Percentiles rank a stretch among this genome's conserved stretches.
phyloP scores from a whole-genome alignment of 2,888 invertebrate species.

The Cactoblastis cactorum region DNA sequence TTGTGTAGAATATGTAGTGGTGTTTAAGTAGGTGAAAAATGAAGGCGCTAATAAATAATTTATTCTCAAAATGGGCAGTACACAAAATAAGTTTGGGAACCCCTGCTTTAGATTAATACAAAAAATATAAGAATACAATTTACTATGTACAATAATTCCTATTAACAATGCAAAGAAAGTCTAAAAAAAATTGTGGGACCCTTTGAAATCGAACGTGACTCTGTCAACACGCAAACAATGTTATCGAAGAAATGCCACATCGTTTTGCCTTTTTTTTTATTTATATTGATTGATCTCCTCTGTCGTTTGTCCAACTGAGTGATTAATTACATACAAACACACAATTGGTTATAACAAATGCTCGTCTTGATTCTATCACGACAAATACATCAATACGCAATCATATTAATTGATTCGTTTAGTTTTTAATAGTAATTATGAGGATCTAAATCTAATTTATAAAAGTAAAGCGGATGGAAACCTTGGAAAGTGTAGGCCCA shows the following conservation, averaged over 20 bases:
- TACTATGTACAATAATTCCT: not conserved
- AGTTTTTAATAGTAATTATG: no score
- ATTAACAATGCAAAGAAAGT: not conserved
- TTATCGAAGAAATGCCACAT: not conserved
- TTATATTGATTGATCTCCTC: not conserved
- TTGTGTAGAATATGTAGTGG: no score
- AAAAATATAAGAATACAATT: no score
- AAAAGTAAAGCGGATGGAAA: no score
- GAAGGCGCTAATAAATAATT: no score
- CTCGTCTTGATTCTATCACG: not conserved
- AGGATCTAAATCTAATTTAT: not conserved
- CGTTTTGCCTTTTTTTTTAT: not conserved
- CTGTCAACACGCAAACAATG: slow-evolving; percentile 1
- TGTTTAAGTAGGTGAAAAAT: no score
- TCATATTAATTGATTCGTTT: not conserved
- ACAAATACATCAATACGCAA: not conserved
- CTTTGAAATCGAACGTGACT: not conserved
- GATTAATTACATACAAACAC: slow-evolving; percentile 5
- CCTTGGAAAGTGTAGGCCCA: no score
- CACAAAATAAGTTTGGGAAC: no score
- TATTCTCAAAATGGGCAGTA: no score
- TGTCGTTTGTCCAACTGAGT: not conserved
- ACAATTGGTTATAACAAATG: not conserved
- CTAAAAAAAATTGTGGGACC: not conserved
- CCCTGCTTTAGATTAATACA: no score